Evolutionary conservation across 2,113 vertebrate genomes (phyloP).

Genomic region (Vicugna pacos): DNA sequence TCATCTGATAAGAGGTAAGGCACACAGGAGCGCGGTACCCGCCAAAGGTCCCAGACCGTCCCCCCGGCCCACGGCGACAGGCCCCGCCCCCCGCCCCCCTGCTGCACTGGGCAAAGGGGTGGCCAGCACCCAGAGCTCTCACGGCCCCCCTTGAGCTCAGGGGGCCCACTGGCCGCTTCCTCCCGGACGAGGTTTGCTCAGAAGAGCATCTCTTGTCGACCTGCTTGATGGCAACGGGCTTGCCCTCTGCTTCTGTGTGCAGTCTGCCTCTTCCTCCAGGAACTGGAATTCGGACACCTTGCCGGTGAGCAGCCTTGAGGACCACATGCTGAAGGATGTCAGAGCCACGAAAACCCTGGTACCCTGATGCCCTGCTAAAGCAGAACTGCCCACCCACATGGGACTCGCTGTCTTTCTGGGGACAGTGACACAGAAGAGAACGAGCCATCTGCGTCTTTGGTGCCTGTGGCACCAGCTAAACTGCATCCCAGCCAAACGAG

Average conservation of each 20-base stretch:
- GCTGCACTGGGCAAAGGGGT: neutral
- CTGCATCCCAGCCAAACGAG: neutral
- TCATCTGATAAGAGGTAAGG: neutral
- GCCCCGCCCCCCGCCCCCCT: no score
- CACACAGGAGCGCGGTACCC: accelerated
- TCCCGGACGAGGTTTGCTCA: neutral
- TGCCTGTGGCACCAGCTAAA: accelerated
- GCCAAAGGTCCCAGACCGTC: no score
- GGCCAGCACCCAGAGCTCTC: neutral
- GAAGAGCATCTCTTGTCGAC: no score
- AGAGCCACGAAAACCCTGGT: accelerated
- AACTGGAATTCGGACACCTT: neutral
- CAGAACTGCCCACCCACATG: accelerated
- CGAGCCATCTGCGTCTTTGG: accelerated
- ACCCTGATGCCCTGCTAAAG: neutral
- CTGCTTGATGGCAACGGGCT: no score
- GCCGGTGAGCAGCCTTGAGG: neutral
- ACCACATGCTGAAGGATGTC: accelerated
- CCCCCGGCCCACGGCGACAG: no score
- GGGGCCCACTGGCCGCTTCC: neutral
- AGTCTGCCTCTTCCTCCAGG: neutral
- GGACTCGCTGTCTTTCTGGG: neutral
- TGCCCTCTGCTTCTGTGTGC: neutral
- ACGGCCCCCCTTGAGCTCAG: no score
- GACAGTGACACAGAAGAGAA: no score